Base-by-base conservation (phyloP, 1,140 invertebrate genomes). In the Chrysopa pallens region DNA sequence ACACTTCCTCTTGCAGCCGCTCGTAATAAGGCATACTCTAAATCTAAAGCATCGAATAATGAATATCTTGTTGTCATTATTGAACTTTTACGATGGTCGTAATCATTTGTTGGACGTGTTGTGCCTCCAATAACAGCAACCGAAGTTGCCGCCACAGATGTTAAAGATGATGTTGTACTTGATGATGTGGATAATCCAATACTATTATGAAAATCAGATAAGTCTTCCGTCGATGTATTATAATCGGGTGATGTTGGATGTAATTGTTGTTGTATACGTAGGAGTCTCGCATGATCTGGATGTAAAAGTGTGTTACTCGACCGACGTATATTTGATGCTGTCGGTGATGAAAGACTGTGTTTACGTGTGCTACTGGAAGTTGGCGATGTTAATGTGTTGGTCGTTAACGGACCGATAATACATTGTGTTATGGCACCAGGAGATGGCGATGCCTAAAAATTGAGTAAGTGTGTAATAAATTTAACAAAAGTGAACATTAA, bases 1-100 rank as follows among this genome's bases (percentile, higher is more conserved):
- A 80, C 74, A 8, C 75, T 78, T 12, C 77, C 77, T 6, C 77
- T 60, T 0, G 77, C 75, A 1, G 76, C 75, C 1, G 76, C 76
- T 29, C 76, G 62, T 14, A 80, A 52, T 3, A 79, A 56, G 0
- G 75, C 74, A 56, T 79, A 81, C 49, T 81, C 78, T 44, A 80
- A 55, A 50, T 81, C 77, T 46, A 80, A 48, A 1, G 76, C 75
- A 56, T 81, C 78, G 59, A 80, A 76, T 15, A 80, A 63, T 36
- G 76, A 79, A 54, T 78, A 80, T 43, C 49, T 40, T 6, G 64
- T 60, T 6, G 67, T 69, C 60, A 67, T 64, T 4, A 64, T 69
- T 8, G 69, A 71, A 23, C 67, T 69, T 8, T 66, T 51, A 31
- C 55, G 46, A 42, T 53, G 53, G 42, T 61, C 52, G 17, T 64